Conservation (phyloP, 2,797 vertebrate genomes). For the Phalloptychus januarius region DNA sequence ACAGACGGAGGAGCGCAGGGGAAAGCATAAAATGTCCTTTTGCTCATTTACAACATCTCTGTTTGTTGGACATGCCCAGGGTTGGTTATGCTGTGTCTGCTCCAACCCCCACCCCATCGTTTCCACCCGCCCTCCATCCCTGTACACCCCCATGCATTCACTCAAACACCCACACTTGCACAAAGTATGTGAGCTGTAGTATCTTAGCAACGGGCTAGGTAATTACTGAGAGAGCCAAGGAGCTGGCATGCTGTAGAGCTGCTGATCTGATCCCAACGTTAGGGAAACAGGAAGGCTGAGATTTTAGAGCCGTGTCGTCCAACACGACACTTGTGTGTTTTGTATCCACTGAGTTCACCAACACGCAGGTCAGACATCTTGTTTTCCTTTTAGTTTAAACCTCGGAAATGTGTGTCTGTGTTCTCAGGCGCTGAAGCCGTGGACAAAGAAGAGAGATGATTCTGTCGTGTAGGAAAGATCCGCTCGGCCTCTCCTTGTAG, state of each 20-base stretch:
- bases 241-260: slow-evolving; percentile 81
- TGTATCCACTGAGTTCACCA: slow-evolving; percentile 18
- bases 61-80: slow-evolving; percentile 73
- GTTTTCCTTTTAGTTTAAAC: slow-evolving; percentile 39
- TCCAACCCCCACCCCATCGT: slow-evolving; percentile 47
- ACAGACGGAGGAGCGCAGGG: slow-evolving; percentile 20
- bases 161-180: slow-evolving; percentile 82
- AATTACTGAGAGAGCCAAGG: slow-evolving; percentile 83
- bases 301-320: slow-evolving; percentile 63
- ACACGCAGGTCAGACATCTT: slow-evolving; percentile 44
- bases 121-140: slow-evolving; percentile 57
- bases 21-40: slow-evolving; percentile 56
- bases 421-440: slow-evolving; percentile 72
- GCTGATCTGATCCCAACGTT: slow-evolving; percentile 77
- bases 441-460: slow-evolving; percentile 77
- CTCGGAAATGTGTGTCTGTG: slow-evolving; percentile 53
- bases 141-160: slow-evolving; percentile 78
- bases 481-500: slow-evolving; percentile 70
- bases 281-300: slow-evolving; percentile 70
- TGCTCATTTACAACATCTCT: slow-evolving; percentile 67
- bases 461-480: slow-evolving; percentile 74
- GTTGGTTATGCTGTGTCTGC: slow-evolving; percentile 71
- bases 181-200: slow-evolving; percentile 83
- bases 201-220: slow-evolving; percentile 84
- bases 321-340: slow-evolving; percentile 53